Base-by-base conservation (phyloP, 2,113 vertebrate genomes). In the Felis chaus region DNA sequence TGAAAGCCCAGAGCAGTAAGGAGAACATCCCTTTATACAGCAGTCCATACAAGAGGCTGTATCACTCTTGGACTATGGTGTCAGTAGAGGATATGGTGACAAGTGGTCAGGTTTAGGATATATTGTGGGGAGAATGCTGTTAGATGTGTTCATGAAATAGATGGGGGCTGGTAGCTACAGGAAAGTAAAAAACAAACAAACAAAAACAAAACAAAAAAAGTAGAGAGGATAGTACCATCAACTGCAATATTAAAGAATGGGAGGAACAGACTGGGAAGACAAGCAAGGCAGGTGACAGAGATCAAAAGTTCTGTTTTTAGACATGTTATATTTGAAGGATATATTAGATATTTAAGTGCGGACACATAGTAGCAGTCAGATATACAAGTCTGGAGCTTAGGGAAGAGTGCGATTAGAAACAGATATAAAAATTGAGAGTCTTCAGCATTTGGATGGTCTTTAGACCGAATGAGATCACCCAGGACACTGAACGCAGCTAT, bases 221-320 rank as follows among this genome's bases (percentile, higher is more conserved):
- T 14, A 55, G 8, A 25, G 11, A 86, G 55, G 23, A 27, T 16
- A 14, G 21, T 53, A 8, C 23, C 45, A 79, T 66, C 41, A 48
- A 57, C 41, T 68, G 65, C 78, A 55, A 69, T 1, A 81, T 27
- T 7, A 90, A 84, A 82, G 65, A 88, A 69, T 33, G 48, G 41
- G 29, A 63, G 39, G 31, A 53, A 82, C 2, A 69, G 39, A 90
- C 27, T n/a, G 14, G 31, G 25, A 31, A 73, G 25, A 39, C 1
- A 31, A 95, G 73, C 5, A 57, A 36, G 29, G 18, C 50, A 66
- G 27, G 39, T 69, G 50, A 80, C 1, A 15, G n/a, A 57, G 39
- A 78, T 74, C 31, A 13, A 69, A 66, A 95, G 55, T 73, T 89
- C 55, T 83, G 74, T 27, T 87, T 81, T 94, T 66, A 91, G 93